Evolutionary conservation across 2,888 invertebrate species (phyloP), one percentile per base, ranked within the genome.

Genomic region (Panopea generosa): DNA sequence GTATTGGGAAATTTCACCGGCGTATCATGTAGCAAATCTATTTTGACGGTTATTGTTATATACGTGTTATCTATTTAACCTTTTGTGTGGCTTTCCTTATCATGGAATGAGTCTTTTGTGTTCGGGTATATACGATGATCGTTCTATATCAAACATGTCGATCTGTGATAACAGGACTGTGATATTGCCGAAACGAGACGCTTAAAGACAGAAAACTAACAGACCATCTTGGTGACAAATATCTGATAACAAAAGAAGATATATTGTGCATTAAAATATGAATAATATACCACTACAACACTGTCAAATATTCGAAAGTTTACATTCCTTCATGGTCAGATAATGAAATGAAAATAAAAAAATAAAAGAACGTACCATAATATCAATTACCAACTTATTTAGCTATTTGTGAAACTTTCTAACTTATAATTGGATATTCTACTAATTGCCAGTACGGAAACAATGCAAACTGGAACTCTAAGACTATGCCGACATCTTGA

Each of bases 311-410:
- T 50, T 33, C 6, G 33, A 33, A 33, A 33, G 33, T 33, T 33
- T 33, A 33, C 4, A 33, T 33, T 33, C 33, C 11, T 33, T 11
- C 6, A 33, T 11, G 6, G 33, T 33, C 33, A 33, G 33, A 33
- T 4, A 33, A 33, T 33, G 11, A 11, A 7, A 33, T 33, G 11
- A 33, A 11, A 7, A 33, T 33, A 33, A 33, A 33, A 33, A 4
- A 33, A 11, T 11, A 11, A 33, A 11, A 33, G 33, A 7, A 33
- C 33, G n/a, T n/a, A n/a, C n/a, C n/a, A n/a, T n/a, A n/a, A n/a
- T 65, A 63, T 65, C 65, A 47, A 45, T 65, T 65, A 65, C 59
- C 65, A 57, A 65, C 71, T 20, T 33, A 22, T 59, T 65, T 59
- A 60, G 65, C 50, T 26, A 50, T 52, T 40, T 49, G 68, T 40